Conservation (phyloP, 2,888 invertebrate species). For the Allolobophora icterica region DNA sequence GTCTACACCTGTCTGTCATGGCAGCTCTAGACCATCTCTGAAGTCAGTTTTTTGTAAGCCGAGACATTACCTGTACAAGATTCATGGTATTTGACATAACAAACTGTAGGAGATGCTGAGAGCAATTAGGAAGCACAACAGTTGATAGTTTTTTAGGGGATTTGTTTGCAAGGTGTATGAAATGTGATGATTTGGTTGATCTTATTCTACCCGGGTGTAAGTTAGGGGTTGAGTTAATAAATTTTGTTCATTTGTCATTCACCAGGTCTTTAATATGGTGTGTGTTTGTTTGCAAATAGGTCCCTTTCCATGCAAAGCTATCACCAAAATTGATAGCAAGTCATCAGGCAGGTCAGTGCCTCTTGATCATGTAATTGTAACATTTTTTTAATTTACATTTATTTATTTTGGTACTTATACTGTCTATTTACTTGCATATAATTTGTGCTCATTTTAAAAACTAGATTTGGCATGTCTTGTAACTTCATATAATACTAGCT, state of each 20-base stretch:
- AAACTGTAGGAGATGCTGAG: background rate
- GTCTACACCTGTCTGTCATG: background rate
- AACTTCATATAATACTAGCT: too few relatives aligned
- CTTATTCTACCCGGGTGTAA: background rate
- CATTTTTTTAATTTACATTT: background rate
- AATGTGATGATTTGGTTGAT: background rate
- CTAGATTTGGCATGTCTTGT: background rate
- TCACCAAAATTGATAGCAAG: constrained; percentile 69
- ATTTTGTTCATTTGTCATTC: background rate
- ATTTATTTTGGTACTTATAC: background rate
- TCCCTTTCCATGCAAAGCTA: constrained; percentile 94
- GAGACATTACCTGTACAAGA: background rate
- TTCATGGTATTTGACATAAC: background rate
- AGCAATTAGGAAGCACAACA: background rate
- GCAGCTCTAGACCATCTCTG: background rate
- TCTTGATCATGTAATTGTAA: background rate
- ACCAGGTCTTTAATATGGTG: background rate
- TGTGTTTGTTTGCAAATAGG: constrained; percentile 64
- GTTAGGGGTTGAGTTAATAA: background rate
- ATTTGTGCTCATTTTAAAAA: background rate
- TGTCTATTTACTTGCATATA: background rate
- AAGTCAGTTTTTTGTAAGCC: background rate
- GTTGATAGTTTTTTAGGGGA: background rate
- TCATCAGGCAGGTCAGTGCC: constrained; percentile 58
- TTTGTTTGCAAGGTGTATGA: background rate